Conservation (phyloP, 2,888 invertebrate species). For the Cybosia mesomella region DNA sequence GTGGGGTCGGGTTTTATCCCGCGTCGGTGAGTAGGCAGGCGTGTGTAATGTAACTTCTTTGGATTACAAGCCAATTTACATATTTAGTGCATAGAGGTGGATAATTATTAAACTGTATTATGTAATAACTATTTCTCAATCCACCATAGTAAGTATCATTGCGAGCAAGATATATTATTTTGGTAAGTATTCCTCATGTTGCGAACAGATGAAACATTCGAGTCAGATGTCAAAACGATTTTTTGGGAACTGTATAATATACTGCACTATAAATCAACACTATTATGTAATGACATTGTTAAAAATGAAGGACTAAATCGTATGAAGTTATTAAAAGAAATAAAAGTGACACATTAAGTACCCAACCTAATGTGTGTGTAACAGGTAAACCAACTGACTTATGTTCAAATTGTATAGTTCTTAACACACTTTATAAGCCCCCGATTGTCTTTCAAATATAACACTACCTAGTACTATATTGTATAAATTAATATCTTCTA, state of each 20-base stretch:
- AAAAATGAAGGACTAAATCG: not conserved
- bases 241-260: not conserved
- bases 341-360: not conserved
- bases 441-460: conserved; percentile 25
- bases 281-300: not conserved
- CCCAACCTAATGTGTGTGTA: too few relatives aligned
- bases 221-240: too few relatives aligned
- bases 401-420: conserved; percentile 11
- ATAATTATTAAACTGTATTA: not conserved
- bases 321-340: not conserved
- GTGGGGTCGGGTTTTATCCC: too few relatives aligned
- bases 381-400: too few relatives aligned
- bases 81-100: not conserved
- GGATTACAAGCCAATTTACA: not conserved
- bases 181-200: not conserved
- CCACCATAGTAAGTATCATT: not conserved
- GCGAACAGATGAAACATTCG: not conserved
- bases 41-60: too few relatives aligned
- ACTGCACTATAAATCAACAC: not conserved
- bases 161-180: not conserved
- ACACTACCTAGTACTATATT: conserved; percentile 40
- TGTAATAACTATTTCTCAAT: not conserved
- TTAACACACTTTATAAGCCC: conserved; percentile 21
- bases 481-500: conserved; percentile 61
- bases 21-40: too few relatives aligned